Base-by-base conservation (phyloP, 2,113 vertebrate genomes). In the Calypte anna region DNA sequence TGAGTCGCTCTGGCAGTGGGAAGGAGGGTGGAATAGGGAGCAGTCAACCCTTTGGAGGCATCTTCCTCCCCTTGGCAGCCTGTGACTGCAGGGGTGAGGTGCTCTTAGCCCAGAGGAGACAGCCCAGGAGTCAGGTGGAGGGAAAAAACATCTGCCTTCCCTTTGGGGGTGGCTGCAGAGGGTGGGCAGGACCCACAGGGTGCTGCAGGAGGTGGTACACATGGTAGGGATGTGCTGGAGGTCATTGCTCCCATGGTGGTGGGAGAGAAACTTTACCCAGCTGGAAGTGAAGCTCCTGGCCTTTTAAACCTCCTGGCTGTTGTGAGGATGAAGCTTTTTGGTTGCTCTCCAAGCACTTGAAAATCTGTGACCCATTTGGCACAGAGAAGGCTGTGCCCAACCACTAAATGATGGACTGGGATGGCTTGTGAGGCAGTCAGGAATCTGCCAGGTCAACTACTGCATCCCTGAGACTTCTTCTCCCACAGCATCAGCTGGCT, bases 181-280 rank as follows among this genome's bases (percentile, higher is more conserved):
- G 20, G 43, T 25, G 6, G 40, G 67, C 48, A 68, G 78, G 58
- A 76, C 7, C 25, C 54, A 38, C 12, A 13, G 48, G n/a, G 14
- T 43, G 66, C 54, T 66, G 46, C 59, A 57, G 69, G 66, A 78
- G 54, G 21, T 54, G 50, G 23, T 58, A 38, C 10, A 50, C 20
- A 0, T 8, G 24, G 38, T 28, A 58, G 72, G 7, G 27, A 16
- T 1, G 2, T 10, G 36, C 20, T 1, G 3, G 53, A 73, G 30
- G 40, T 81, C 59, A 28, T 51, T 58, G 31, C n/a, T 15, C 55
- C 15, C 36, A 2, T 53, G 22, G 0, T 28, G 43, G 9, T 84
- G 43, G 4, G 3, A 4, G 22, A 82, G 33, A 58, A 59, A 18
- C 20, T 72, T 67, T 54, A 55, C 31, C 33, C 53, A 48, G 2